phyloP scores from a whole-genome alignment of 2,888 invertebrate species.

The Carpatolechia fugitivella region DNA sequence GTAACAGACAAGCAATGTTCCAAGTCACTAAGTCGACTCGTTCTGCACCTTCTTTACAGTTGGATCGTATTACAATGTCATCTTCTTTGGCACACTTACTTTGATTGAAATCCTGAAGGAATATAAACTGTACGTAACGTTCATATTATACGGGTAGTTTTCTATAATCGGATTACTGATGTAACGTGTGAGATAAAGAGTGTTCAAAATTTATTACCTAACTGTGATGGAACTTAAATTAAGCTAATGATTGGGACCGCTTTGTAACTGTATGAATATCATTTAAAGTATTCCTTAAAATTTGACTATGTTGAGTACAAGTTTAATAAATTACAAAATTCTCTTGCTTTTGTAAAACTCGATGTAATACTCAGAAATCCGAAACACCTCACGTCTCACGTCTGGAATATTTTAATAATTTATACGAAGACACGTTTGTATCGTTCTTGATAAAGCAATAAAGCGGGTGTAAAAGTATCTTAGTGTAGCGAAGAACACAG shows the following conservation, averaged over 20 bases:
- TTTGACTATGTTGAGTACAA: no score
- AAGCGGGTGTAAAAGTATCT: slow-evolving; percentile 39
- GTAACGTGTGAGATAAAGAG: no score
- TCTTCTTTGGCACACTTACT: slow-evolving; percentile 22
- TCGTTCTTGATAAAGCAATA: slow-evolving; percentile 35
- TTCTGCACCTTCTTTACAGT: background rate
- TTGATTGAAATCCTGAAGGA: slow-evolving; percentile 26
- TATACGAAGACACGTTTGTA: slow-evolving; percentile 1
- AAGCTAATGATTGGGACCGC: no score
- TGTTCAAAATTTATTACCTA: no score
- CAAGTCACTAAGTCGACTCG: background rate
- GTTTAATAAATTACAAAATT: no score
- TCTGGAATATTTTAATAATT: background rate
- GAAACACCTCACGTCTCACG: background rate
- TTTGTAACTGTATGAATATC: no score
- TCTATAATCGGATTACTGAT: background rate
- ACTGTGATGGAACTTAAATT: no score
- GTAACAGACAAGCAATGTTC: background rate
- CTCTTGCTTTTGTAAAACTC: no score
- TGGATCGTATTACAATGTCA: slow-evolving; percentile 20
- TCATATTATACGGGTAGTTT: background rate
- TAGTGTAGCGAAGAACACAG: slow-evolving; percentile 37
- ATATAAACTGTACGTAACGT: background rate
- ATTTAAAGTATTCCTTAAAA: no score
- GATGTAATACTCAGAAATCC: background rate